Evolutionary conservation across 1,140 invertebrate species (phyloP).

Genomic region (Procambarus virginalis): DNA sequence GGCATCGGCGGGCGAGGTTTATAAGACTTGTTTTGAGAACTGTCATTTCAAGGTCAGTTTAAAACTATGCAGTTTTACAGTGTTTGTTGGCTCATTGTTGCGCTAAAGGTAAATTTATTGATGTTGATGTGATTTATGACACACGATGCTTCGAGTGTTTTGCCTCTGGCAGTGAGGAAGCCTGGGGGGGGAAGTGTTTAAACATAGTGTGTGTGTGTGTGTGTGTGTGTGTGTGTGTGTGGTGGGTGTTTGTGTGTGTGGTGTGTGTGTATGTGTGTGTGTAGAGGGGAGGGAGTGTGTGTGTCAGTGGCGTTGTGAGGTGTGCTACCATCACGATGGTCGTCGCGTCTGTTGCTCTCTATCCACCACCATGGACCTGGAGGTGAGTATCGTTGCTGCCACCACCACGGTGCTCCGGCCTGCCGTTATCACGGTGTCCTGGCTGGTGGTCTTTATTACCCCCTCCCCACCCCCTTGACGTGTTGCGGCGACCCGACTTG

Average conservation of each 20-base stretch:
- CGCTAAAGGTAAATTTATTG: no score
- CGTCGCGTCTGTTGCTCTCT: neutral
- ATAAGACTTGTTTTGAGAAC: neutral
- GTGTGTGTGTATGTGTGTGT: neutral
- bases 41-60: no score
- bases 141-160: neutral
- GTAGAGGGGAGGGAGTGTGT: neutral
- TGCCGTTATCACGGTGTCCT: no score
- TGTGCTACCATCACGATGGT: neutral
- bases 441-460: no score
- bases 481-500: no score
- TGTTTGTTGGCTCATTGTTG: no score
- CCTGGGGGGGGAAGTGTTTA: neutral
- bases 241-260: neutral
- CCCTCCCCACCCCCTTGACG: no score
- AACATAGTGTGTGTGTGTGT: neutral
- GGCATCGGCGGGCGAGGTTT: neutral
- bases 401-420: no score
- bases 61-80: no score
- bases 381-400: no score
- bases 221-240: neutral
- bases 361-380: no score
- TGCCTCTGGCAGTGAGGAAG: neutral
- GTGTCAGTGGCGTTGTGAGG: neutral
- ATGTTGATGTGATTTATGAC: neutral